Evolutionary conservation across 2,888 invertebrate genomes (phyloP), one percentile per base, ranked within the genome.

Genomic region (Monopis laevigella): DNA sequence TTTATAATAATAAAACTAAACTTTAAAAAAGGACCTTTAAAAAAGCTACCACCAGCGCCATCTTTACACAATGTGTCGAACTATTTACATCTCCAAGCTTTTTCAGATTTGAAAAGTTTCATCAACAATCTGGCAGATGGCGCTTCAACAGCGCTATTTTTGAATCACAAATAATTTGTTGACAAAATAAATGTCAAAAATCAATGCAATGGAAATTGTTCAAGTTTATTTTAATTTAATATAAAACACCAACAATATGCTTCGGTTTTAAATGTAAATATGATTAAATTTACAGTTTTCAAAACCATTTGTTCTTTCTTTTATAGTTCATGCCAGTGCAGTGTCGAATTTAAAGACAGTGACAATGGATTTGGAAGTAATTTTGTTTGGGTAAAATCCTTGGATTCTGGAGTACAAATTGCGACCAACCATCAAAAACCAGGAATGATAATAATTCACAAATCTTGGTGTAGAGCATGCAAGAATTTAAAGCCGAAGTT

Each of bases 391-490:
- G 77, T 73, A 6, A 66, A 66, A n/a, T 74, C 75, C 1, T 49
- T 82, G 27, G 70, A 77, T 45, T 73, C 74, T 0, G 36, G 36
- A 21, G 41, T 75, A 16, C 63, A 65, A 48, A 69, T 72, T 45
- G 78, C 77, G 3, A 55, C 58, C 2, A 56, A 66, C 46, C 77
- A 75, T 45, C 59, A 63, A 39, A 88, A 86, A 53, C 87, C 88
- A 0, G 55, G 87, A 28, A 86, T 88, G 84, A 59, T 88, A 1
- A 69, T 88, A 2, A 84, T 88, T 21, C 87, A 88, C 57, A 88
- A 86, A 56, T 73, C 83, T 0, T 86, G 86, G 83, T 88, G 88
- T 58, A 75, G 84, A 2, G 85, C 87, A 2, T 88, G 88, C 54
- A 82, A 83, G 60, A 82, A 82, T 39, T 62, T 88, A 45, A 86